A percentile compares a stretch with the other conserved stretches of the same genome.
These are phyloP conservation scores for Zelostemma sp. DNA, from an alignment of 1,140 invertebrate genomes.

Conservation along the genomic window DNA sequence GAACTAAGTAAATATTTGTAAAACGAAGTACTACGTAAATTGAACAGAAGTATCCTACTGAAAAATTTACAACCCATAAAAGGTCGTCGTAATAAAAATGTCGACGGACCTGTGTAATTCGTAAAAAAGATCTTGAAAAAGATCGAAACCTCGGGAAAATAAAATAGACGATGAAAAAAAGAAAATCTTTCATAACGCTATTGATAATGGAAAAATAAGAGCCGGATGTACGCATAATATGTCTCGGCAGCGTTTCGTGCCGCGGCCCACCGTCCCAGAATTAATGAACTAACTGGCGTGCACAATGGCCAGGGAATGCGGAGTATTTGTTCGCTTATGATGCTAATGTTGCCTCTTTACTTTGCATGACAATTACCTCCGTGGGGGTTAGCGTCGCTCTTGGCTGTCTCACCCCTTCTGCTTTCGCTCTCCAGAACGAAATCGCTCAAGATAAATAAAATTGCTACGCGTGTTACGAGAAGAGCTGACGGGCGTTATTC, in stretches of 20 bases:
- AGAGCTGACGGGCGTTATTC: too few relatives aligned
- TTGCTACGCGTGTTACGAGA: conserved; percentile 5
- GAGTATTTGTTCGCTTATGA: conserved; percentile 64
- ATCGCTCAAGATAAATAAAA: conserved; percentile 11
- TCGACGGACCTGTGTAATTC: too few relatives aligned
- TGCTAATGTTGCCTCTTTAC: conserved; percentile 64
- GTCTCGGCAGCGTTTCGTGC: conserved; percentile 41
- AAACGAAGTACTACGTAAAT: too few relatives aligned
- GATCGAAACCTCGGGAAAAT: too few relatives aligned
- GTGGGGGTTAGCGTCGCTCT: conserved; percentile 24
- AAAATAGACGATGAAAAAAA: too few relatives aligned
- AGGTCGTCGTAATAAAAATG: too few relatives aligned
- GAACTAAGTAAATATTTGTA: too few relatives aligned
- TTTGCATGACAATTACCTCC: conserved; percentile 65
- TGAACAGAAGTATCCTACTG: too few relatives aligned
- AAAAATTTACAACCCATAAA: too few relatives aligned
- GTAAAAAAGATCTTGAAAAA: too few relatives aligned
- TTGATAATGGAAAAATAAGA: conserved; percentile 31
- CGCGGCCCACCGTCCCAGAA: conserved; percentile 46
- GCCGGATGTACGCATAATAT: conserved; percentile 42
- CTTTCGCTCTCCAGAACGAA: conserved; percentile 10
- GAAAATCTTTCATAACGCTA: too few relatives aligned
- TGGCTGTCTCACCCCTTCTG: conserved; percentile 18
- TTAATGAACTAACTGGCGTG: conserved; percentile 65
- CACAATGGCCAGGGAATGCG: conserved; percentile 55